Evolutionary conservation across 2,113 vertebrate genomes (phyloP).

Genomic region (Mellivora capensis): DNA sequence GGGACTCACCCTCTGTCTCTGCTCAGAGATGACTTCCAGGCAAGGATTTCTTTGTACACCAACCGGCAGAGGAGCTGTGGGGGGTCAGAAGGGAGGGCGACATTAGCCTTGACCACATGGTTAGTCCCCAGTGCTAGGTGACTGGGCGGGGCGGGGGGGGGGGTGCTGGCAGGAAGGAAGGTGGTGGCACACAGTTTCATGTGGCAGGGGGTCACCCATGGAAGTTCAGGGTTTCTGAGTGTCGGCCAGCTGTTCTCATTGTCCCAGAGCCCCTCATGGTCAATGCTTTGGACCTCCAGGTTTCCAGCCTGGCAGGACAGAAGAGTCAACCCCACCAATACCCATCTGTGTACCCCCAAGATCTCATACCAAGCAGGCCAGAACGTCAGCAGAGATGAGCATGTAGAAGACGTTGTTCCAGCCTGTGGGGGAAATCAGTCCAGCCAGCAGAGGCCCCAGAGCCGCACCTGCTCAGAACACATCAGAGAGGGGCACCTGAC

Average conservation of each 20-base stretch:
- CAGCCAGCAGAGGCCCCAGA: slow-evolving; percentile 92
- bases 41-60: slow-evolving; percentile 90
- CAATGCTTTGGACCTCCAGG: background rate
- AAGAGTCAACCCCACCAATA: background rate
- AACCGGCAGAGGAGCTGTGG: slow-evolving; percentile 90
- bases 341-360: rapidly evolving
- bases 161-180: background rate
- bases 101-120: background rate
- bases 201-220: background rate
- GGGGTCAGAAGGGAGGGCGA: background rate
- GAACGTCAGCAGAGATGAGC: slow-evolving; percentile 90
- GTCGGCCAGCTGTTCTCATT: background rate
- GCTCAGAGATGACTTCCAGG: slow-evolving; percentile 82
- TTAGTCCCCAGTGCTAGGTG: background rate
- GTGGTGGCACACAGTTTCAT: background rate
- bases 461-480: slow-evolving; percentile 86
- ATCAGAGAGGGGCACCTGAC: rapidly evolving
- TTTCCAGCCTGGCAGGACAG: background rate
- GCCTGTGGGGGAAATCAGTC: slow-evolving; percentile 91
- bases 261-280: background rate
- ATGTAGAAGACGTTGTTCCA: slow-evolving; percentile 99
- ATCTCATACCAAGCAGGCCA: slow-evolving; percentile 91
- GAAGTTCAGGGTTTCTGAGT: background rate
- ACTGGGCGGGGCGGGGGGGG: no score
- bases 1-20: slow-evolving; percentile 86